Conservation (phyloP, 2,888 invertebrate species). For the Parthenolecanium corni region DNA sequence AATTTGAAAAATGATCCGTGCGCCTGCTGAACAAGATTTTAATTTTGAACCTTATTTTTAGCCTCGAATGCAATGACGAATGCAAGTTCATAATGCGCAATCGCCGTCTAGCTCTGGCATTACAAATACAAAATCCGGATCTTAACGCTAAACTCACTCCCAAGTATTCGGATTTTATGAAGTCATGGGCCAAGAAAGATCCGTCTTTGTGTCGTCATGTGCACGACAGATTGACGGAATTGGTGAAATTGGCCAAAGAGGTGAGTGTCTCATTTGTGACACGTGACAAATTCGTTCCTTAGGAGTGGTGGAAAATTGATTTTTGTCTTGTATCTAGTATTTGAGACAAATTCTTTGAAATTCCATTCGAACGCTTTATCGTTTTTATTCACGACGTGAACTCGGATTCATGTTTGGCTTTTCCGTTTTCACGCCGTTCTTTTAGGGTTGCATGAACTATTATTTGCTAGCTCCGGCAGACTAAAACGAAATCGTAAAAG, state of each 20-base stretch:
- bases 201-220: constrained; percentile 65
- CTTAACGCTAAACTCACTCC: constrained; percentile 65
- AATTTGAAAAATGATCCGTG: neutral
- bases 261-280: constrained; percentile 40
- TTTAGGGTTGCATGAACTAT: no score
- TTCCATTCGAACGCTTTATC: no score
- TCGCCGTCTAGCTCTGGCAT: constrained; percentile 72
- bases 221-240: constrained; percentile 69
- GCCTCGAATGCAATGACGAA: constrained; percentile 81
- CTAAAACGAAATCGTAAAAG: no score
- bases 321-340: no score
- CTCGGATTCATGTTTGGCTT: no score
- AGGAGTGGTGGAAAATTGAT: neutral
- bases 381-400: no score
- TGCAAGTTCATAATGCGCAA: constrained; percentile 81
- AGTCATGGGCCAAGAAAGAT: constrained; percentile 69
- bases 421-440: no score
- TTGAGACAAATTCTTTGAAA: no score
- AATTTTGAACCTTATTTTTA: constrained; percentile 26
- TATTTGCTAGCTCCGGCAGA: no score
- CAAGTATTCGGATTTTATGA: constrained; percentile 75
- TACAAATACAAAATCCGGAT: constrained; percentile 88
- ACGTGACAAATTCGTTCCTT: neutral
- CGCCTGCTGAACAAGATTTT: no score
- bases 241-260: constrained; percentile 78